A percentile compares a stretch with the other conserved stretches of the same genome.
Evolutionary conservation across 2,113 vertebrate species (phyloP).

Genomic region (Carassius carassius): DNA sequence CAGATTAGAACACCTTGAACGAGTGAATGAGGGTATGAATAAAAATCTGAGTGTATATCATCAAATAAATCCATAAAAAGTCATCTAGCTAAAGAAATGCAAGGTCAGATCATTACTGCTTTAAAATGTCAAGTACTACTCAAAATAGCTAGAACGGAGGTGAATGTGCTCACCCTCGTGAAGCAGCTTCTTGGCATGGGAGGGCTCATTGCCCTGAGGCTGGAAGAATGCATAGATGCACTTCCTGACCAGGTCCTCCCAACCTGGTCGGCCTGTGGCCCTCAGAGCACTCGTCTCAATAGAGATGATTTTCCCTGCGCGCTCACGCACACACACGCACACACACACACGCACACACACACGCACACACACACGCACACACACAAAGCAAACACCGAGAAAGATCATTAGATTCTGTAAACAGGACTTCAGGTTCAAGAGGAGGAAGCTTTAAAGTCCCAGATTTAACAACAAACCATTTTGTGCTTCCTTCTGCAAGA

Average conservation of each 20-base stretch:
- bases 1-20: background rate
- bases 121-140: background rate
- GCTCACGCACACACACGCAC: background rate
- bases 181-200: conserved; percentile 93
- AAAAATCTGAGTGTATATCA: background rate
- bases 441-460: background rate
- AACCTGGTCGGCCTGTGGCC: conserved; percentile 89
- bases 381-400: background rate
- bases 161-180: conserved; percentile 83
- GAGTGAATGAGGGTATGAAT: background rate
- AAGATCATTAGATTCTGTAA: conserved; percentile 1
- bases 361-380: background rate
- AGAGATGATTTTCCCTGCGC: conserved; percentile 95
- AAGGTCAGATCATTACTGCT: background rate
- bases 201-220: conserved; percentile 91
- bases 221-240: conserved; percentile 99
- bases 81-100: background rate
- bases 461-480: conserved; percentile 19
- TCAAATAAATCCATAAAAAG: background rate
- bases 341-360: background rate
- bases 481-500: background rate
- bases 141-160: background rate
- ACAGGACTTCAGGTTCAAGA: background rate
- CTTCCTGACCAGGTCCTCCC: conserved; percentile 95
- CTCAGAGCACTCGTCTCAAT: conserved; percentile 94